phyloP scores from a whole-genome alignment of 2,113 vertebrate species.

The Nannospalax galili region DNA sequence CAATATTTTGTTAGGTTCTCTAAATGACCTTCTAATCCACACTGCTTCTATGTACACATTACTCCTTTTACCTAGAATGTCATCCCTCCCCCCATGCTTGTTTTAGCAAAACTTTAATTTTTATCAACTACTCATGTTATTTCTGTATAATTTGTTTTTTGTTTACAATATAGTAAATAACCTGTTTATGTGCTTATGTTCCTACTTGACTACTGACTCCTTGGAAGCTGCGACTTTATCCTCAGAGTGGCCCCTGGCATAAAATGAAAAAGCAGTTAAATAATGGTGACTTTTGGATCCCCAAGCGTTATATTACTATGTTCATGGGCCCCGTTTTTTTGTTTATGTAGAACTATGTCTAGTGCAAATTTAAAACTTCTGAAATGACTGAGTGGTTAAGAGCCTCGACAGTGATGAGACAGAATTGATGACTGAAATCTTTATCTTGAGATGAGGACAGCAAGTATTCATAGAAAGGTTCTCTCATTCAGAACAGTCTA shows the following conservation, averaged over 20 bases:
- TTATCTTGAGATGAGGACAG: not conserved
- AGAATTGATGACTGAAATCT: not conserved
- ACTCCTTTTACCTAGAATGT: not conserved
- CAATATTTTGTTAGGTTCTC: not conserved
- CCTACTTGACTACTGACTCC: not conserved
- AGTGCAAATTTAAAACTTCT: not conserved
- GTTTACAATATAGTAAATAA: not conserved
- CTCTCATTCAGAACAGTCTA: not conserved
- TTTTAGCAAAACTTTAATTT: constrained; percentile 35
- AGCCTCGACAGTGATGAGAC: not conserved
- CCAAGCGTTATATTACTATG: not conserved
- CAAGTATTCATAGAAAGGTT: not conserved
- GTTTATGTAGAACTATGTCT: not conserved
- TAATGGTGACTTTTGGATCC: not conserved
- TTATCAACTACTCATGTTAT: not conserved
- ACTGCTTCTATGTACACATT: not conserved
- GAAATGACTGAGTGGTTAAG: not conserved
- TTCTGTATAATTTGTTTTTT: not conserved
- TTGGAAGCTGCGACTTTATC: not conserved
- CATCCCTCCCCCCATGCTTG: not conserved
- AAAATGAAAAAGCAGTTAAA: not conserved
- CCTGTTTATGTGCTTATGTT: not conserved
- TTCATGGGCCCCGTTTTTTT: not conserved
- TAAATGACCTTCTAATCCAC: not conserved
- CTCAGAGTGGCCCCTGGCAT: not conserved